Conservation (phyloP, 2,888 invertebrate species). For the Itoplectis maculator region DNA sequence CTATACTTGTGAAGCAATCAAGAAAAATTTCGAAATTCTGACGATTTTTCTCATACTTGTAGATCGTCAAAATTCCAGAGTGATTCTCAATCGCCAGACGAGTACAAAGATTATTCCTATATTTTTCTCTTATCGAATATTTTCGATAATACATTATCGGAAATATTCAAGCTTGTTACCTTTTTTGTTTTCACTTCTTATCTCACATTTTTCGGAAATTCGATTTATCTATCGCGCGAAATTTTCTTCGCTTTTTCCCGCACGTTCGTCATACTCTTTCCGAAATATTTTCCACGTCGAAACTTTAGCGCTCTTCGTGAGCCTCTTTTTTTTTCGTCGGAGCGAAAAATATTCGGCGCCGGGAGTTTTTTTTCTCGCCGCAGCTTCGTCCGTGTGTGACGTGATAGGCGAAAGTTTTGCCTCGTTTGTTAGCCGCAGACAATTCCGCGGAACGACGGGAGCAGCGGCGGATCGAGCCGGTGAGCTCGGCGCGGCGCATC, state of each 20-base stretch:
- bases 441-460: slow-evolving; percentile 12
- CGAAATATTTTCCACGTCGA: neutral
- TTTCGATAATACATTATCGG: no score
- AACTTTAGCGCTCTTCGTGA: neutral
- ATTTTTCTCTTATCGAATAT: no score
- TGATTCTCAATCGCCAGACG: no score
- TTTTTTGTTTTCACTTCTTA: no score
- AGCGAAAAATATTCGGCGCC: slow-evolving; percentile 5
- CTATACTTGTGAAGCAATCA: no score
- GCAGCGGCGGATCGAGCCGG: neutral
- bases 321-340: neutral
- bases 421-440: slow-evolving; percentile 5
- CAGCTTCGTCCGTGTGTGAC: neutral
- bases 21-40: no score
- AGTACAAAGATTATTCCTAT: no score
- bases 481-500: neutral
- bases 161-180: no score
- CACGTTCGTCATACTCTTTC: neutral
- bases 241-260: neutral
- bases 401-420: slow-evolving; percentile 12
- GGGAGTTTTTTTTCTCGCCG: slow-evolving; percentile 2
- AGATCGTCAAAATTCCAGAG: no score
- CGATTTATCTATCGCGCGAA: neutral
- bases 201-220: neutral
- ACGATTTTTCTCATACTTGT: no score